Percentiles rank a stretch among this genome's conserved stretches.
Conservation (phyloP, 2,113 vertebrate genomes). For the Pardalotus punctatus region DNA sequence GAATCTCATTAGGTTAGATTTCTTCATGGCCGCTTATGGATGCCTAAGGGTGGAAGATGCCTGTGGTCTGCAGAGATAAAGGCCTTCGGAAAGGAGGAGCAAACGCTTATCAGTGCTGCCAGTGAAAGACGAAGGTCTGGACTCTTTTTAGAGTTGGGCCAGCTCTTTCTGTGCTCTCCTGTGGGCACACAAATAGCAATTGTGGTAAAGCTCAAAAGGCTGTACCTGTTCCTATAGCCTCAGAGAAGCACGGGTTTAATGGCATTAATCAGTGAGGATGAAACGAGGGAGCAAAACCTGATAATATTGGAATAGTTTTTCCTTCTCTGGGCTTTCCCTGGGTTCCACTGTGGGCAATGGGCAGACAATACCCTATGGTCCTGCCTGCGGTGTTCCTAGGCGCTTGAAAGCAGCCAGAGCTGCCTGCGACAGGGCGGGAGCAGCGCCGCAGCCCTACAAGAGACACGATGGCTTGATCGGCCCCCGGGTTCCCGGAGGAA, state of each 20-base stretch:
- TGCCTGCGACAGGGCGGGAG: not conserved
- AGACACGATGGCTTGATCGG: accelerated
- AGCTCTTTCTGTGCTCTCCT: not conserved
- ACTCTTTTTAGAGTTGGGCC: not conserved
- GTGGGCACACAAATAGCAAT: not conserved
- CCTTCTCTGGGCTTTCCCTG: not conserved
- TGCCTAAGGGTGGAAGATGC: not conserved
- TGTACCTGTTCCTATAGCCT: not conserved
- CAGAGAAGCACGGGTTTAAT: not conserved
- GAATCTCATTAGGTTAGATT: conserved; percentile 23
- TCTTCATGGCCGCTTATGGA: not conserved
- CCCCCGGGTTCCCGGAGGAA: accelerated
- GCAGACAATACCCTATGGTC: accelerated
- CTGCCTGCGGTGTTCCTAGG: not conserved
- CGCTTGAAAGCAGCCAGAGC: accelerated
- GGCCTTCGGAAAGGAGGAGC: not conserved
- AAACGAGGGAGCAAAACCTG: not conserved
- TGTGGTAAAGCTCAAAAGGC: not conserved
- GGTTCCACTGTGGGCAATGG: not conserved
- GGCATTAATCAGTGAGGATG: not conserved
- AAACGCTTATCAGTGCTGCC: not conserved
- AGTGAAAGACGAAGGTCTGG: not conserved
- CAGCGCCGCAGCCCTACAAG: accelerated
- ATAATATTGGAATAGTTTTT: not conserved
- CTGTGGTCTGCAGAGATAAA: conserved; percentile 29